phyloP scores from a whole-genome alignment of 2,888 invertebrate genomes.

The Orthosia cruda region DNA sequence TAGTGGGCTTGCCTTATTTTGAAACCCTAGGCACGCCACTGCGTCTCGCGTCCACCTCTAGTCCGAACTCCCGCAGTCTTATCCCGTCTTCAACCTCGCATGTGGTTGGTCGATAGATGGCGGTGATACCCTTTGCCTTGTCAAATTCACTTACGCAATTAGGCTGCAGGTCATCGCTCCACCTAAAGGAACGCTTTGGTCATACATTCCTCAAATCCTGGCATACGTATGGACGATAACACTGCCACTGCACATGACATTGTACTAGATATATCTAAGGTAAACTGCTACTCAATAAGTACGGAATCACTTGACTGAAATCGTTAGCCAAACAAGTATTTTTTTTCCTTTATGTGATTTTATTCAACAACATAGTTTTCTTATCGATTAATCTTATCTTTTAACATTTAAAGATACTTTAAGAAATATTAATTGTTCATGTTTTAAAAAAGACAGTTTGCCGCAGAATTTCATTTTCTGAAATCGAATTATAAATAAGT shows the following conservation, averaged over 20 bases:
- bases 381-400: background rate
- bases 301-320: background rate
- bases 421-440: background rate
- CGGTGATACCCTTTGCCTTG: too few relatives aligned
- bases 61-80: too few relatives aligned
- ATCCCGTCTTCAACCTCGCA: too few relatives aligned
- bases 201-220: background rate
- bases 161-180: too few relatives aligned
- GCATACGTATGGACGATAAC: background rate
- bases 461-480: background rate
- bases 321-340: constrained; percentile 2
- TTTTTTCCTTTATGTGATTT: background rate
- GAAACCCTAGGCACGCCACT: too few relatives aligned
- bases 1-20: too few relatives aligned
- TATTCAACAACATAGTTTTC: constrained; percentile 20
- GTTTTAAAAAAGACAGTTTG: background rate
- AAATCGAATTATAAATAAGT: background rate
- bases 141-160: background rate
- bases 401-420: background rate
- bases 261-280: background rate
- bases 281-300: background rate
- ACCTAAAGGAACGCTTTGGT: too few relatives aligned
- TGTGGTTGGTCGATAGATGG: too few relatives aligned
- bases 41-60: too few relatives aligned
- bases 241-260: background rate